These are phyloP conservation scores for Hoplostethus atlanticus DNA, from an alignment of 2,797 vertebrate species.

Conservation along the genomic window DNA sequence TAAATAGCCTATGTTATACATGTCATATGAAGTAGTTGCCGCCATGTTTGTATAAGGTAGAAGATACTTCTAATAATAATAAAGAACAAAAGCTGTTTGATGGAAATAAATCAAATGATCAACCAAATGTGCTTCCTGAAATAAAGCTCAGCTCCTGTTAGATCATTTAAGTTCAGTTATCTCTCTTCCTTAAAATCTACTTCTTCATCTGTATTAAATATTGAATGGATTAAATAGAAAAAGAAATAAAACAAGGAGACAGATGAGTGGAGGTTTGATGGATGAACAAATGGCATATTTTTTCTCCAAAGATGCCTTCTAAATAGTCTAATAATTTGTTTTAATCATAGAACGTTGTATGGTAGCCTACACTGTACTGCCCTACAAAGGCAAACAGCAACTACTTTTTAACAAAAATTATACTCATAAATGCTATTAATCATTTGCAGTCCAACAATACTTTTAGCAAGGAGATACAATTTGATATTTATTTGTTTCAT, in stretches of 20 bases:
- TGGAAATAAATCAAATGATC: constrained; percentile 72
- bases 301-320: not conserved
- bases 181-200: constrained; percentile 8
- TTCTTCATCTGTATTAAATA: not conserved
- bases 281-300: not conserved
- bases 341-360: not conserved
- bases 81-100: constrained; percentile 68
- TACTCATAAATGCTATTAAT: too few relatives aligned
- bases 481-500: too few relatives aligned
- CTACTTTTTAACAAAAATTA: too few relatives aligned
- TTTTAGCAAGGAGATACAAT: too few relatives aligned
- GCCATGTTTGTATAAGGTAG: constrained; percentile 77
- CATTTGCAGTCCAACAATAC: too few relatives aligned
- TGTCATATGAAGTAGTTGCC: constrained; percentile 84
- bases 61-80: constrained; percentile 71
- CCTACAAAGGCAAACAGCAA: too few relatives aligned
- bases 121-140: constrained; percentile 71
- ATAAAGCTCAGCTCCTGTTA: constrained; percentile 71
- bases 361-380: not conserved
- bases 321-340: not conserved
- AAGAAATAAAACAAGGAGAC: not conserved
- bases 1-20: constrained; percentile 77
- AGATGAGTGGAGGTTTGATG: not conserved
- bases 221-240: not conserved
- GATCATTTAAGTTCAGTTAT: not conserved